Conservation (phyloP, 2,888 invertebrate genomes). For the Lacanobia wlatinum region DNA sequence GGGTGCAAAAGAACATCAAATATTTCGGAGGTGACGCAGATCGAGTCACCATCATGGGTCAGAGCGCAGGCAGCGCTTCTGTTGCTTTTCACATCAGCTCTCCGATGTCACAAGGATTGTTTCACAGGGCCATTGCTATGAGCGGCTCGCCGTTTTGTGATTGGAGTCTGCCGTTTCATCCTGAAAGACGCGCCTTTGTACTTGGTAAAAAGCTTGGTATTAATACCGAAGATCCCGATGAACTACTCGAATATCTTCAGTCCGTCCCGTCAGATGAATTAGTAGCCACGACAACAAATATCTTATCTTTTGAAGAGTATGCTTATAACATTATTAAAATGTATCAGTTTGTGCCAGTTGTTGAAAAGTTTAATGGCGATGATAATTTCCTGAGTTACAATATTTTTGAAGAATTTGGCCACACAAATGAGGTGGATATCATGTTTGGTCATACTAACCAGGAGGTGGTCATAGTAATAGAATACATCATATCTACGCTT, state of each 20-base stretch:
- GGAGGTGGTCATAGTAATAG: slow-evolving; percentile 8
- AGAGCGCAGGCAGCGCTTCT: slow-evolving; percentile 34
- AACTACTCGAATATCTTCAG: slow-evolving; percentile 37
- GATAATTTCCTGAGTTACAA: slow-evolving; percentile 27
- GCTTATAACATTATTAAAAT: slow-evolving; percentile 18
- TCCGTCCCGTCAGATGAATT: slow-evolving; percentile 25
- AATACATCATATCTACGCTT: not conserved
- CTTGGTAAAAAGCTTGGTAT: slow-evolving; percentile 39
- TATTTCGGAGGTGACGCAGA: slow-evolving; percentile 33
- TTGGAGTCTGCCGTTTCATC: slow-evolving; percentile 24
- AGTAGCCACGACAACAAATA: slow-evolving; percentile 19
- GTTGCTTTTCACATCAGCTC: slow-evolving; percentile 33
- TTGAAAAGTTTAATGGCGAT: slow-evolving; percentile 26
- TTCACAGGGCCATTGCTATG: slow-evolving; percentile 30
- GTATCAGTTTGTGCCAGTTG: slow-evolving; percentile 39
- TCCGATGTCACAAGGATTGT: slow-evolving; percentile 39
- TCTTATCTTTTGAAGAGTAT: slow-evolving; percentile 31
- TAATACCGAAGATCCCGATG: slow-evolving; percentile 11
- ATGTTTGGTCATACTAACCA: slow-evolving; percentile 36
- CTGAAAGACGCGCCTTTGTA: slow-evolving; percentile 32
- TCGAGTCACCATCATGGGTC: slow-evolving; percentile 38
- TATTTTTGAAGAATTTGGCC: not conserved
- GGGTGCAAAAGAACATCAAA: slow-evolving; percentile 39
- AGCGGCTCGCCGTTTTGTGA: slow-evolving; percentile 26
- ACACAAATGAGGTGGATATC: slow-evolving; percentile 36